Base-by-base conservation (phyloP, 2,888 invertebrate species). In the Mimachlamys varia region DNA sequence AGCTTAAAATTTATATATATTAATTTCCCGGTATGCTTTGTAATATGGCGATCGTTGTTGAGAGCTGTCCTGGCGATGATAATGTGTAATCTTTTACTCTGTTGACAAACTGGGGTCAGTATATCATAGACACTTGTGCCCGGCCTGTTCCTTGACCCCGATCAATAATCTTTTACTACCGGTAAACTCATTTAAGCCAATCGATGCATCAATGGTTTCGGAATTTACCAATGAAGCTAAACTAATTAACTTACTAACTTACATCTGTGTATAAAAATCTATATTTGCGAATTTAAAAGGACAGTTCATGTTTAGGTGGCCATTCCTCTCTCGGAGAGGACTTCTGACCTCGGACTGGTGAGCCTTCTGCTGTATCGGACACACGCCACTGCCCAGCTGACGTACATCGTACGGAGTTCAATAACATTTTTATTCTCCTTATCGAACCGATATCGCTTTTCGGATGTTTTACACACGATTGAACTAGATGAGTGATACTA, bases 81-180 rank as follows among this genome's bases (percentile, higher is more conserved):
- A n/a, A n/a, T n/a, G n/a, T n/a, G n/a, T n/a, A n/a, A n/a, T n/a
- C n/a, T 50, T 50, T 7, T 50, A 27, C 27, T 27, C 3, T 76
- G 62, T n/a, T 76, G 62, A 76, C 62, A n/a, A 27, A 76, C 62
- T 76, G 5, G 27, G n/a, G 62, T 76, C 62, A 76, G 76, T 76
- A 76, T 76, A 76, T 33, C n/a, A 22, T n/a, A 22, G 33, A 76
- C 2, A 27, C 3, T 7, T 33, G 5, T 76, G 76, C 17, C 76
- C 76, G 76, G 76, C 27, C 33, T 76, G 76, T 76, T 76, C 76
- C 33, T 76, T 76, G 76, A 76, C 76, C 76, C 76, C 33, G 27
- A 76, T 33, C 44, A 44, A 76, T 22, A 76, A 33, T 33, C 12
- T 76, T 27, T 76, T 53, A 53, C 53, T 53, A 19, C 19, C 53